phyloP scores from a whole-genome alignment of 2,888 invertebrate species.

The Torymus texanus region DNA sequence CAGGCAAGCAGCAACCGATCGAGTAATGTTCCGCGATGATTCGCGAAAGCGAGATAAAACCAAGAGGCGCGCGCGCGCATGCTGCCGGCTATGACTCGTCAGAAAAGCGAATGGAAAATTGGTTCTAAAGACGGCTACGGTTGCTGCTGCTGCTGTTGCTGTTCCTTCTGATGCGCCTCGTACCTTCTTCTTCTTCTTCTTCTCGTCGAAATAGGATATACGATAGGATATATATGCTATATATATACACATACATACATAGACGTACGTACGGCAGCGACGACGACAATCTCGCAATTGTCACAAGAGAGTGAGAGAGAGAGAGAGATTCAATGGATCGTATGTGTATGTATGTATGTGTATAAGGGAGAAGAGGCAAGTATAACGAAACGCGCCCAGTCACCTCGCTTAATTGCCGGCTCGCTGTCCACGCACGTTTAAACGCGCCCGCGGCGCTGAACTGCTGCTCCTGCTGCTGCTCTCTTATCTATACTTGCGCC shows the following conservation, averaged over 20 bases:
- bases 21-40: conserved; percentile 53
- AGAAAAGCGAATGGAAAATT: conserved; percentile 50
- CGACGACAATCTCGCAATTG: too few relatives aligned
- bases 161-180: too few relatives aligned
- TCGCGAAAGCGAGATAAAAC: conserved; percentile 50
- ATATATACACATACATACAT: too few relatives aligned
- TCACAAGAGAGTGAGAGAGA: too few relatives aligned
- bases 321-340: too few relatives aligned
- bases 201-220: too few relatives aligned
- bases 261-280: too few relatives aligned
- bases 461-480: conserved; percentile 40
- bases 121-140: conserved; percentile 34
- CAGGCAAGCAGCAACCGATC: conserved; percentile 19
- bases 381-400: conserved; percentile 64
- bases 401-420: conserved; percentile 73
- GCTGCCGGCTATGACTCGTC: conserved; percentile 46
- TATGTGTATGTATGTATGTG: too few relatives aligned
- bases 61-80: conserved; percentile 8
- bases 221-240: too few relatives aligned
- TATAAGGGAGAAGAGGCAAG: too few relatives aligned
- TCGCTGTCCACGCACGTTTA: conserved; percentile 47
- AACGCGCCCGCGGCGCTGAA: conserved; percentile 53
- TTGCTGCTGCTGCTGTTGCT: too few relatives aligned
- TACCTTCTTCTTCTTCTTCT: too few relatives aligned
- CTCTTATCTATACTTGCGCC: conserved; percentile 17